Percentiles rank a stretch among this genome's conserved stretches.
phyloP scores from a whole-genome alignment of 2,113 vertebrate species.

The Macroglossus sobrinus region DNA sequence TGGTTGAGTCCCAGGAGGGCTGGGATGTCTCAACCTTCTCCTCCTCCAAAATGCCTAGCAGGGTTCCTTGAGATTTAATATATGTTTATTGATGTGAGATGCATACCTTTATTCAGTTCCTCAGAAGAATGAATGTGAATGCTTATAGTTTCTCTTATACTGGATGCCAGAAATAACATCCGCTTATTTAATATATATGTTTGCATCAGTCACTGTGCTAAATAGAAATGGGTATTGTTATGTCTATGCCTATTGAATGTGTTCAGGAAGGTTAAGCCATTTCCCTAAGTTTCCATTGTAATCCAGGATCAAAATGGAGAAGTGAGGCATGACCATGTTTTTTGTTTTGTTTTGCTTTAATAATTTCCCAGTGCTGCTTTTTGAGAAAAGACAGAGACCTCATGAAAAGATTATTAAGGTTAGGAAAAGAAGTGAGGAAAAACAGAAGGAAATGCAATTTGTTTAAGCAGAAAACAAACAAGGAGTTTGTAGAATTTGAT shows the following conservation, averaged over 20 bases:
- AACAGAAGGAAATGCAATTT: background rate
- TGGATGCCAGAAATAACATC: background rate
- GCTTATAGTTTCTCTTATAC: background rate
- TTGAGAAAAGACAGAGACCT: background rate
- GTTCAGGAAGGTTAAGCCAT: background rate
- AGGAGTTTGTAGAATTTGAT: background rate
- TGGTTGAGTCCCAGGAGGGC: background rate
- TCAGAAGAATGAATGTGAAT: background rate
- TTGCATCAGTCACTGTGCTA: background rate
- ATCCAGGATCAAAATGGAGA: background rate
- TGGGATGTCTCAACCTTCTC: background rate
- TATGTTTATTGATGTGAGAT: background rate
- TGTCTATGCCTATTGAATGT: background rate
- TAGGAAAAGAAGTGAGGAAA: background rate
- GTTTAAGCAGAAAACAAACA: background rate
- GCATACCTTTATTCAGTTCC: background rate
- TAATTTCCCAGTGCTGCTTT: background rate
- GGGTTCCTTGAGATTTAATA: background rate
- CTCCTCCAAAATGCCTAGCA: background rate
- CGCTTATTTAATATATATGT: background rate
- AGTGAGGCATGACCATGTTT: background rate
- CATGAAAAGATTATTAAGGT: background rate
- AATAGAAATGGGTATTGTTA: background rate
- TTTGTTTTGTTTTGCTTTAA: background rate
- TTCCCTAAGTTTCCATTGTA: background rate